phyloP scores from a whole-genome alignment of 2,797 vertebrate genomes.

The Galagoides demidoff region DNA sequence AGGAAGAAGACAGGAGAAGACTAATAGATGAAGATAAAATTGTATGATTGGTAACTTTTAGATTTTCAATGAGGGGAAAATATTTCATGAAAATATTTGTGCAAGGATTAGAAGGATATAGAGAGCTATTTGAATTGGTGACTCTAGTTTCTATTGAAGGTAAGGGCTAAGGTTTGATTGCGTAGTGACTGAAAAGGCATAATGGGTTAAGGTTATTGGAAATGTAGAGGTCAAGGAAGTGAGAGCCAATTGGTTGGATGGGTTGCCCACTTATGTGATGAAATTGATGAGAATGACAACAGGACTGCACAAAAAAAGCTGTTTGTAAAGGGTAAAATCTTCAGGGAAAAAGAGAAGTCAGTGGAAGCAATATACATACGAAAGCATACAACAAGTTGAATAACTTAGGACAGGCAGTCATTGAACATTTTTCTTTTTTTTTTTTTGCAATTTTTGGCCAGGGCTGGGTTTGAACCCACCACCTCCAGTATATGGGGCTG shows the following conservation, averaged over 20 bases:
- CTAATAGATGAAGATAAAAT: neutral
- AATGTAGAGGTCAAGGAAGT: neutral
- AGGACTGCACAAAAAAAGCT: neutral
- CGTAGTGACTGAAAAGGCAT: neutral
- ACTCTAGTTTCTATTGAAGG: neutral
- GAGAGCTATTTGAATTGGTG: neutral
- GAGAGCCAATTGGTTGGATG: neutral
- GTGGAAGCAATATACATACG: neutral
- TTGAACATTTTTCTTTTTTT: neutral
- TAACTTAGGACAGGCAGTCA: neutral
- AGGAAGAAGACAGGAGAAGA: neutral
- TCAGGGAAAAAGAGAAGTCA: neutral
- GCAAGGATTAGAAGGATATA: neutral
- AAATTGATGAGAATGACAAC: neutral
- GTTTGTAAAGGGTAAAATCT: neutral
- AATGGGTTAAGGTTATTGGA: neutral
- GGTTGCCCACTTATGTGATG: neutral
- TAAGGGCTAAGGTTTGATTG: neutral
- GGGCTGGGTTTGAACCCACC: no score
- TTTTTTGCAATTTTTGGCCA: no score
- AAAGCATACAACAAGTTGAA: neutral
- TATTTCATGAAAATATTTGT: slow-evolving; percentile 1
- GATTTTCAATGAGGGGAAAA: neutral
- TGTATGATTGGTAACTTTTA: neutral
- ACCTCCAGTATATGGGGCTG: no score